These are phyloP conservation scores for Tyria jacobaeae DNA, from an alignment of 2,888 invertebrate genomes.

Conservation along the genomic window DNA sequence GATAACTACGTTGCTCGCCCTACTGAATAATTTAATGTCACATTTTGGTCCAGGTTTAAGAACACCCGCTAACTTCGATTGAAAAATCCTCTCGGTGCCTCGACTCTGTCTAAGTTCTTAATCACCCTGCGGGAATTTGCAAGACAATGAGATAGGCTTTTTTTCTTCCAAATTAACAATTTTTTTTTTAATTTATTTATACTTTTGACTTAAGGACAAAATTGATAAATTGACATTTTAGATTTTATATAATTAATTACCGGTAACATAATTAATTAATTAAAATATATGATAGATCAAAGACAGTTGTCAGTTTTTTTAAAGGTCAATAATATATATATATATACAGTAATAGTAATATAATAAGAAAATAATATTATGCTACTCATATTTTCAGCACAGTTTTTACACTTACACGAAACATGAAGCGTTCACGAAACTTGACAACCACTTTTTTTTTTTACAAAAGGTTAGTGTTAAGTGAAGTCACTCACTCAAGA, in stretches of 20 bases:
- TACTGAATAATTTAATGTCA: constrained; percentile 67
- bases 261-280: too few relatives aligned
- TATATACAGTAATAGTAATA: too few relatives aligned
- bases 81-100: constrained; percentile 59
- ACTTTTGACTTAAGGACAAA: too few relatives aligned
- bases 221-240: too few relatives aligned
- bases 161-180: neutral
- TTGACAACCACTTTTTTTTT: neutral
- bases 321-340: too few relatives aligned
- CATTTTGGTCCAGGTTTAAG: constrained; percentile 53
- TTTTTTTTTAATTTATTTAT: neutral
- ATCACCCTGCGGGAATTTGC: constrained; percentile 49
- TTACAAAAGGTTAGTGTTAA: too few relatives aligned
- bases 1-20: constrained; percentile 40
- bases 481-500: too few relatives aligned
- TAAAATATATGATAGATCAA: too few relatives aligned
- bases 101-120: constrained; percentile 60
- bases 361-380: too few relatives aligned
- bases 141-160: neutral
- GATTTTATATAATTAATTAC: too few relatives aligned
- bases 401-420: neutral
- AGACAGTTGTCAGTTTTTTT: too few relatives aligned
- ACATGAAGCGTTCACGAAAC: neutral
- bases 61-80: constrained; percentile 58
- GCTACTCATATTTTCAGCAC: too few relatives aligned